phyloP scores from a whole-genome alignment of 2,888 invertebrate species.

The Furcula furcula region DNA sequence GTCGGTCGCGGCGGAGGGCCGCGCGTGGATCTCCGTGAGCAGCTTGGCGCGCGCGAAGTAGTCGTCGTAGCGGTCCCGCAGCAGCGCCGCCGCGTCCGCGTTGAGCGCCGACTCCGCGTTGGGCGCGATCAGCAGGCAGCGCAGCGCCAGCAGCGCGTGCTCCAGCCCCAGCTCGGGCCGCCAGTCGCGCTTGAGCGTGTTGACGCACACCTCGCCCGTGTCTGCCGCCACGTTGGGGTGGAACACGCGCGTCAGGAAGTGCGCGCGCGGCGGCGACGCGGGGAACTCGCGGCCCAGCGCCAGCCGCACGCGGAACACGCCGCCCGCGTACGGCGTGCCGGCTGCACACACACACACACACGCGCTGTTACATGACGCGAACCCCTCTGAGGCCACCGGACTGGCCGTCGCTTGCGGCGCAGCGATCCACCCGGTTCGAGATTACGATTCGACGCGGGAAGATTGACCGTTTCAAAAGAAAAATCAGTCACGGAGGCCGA shows the following conservation, averaged over 20 bases:
- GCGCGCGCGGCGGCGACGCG: constrained; percentile 94
- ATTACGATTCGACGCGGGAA: constrained; percentile 96
- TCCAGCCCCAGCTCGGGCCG: constrained; percentile 96
- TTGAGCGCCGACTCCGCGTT: constrained; percentile 98
- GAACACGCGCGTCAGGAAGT: constrained; percentile 97
- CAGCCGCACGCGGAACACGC: constrained; percentile 94
- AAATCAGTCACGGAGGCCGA: too few relatives aligned
- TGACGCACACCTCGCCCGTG: constrained; percentile 96
- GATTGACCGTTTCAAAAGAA: too few relatives aligned
- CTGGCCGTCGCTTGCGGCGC: too few relatives aligned
- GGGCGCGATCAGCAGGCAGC: constrained; percentile 97
- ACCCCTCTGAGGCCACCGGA: too few relatives aligned
- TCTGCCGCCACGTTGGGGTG: constrained; percentile 97
- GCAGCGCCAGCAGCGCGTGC: constrained; percentile 94
- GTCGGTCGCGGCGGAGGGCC: constrained; percentile 77
- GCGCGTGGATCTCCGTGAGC: constrained; percentile 70
- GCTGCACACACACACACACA: constrained; percentile 70
- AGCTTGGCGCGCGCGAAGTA: constrained; percentile 85
- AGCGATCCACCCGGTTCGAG: constrained; percentile 93
- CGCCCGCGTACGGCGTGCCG: constrained; percentile 95
- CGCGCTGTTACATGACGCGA: background rate
- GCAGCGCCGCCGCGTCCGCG: constrained; percentile 96
- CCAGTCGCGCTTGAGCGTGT: constrained; percentile 98
- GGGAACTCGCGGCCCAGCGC: constrained; percentile 96
- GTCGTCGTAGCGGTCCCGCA: constrained; percentile 95